Evolutionary conservation across 2,113 vertebrate species (phyloP), one percentile per base, ranked within the genome.

Genomic region (Rynchops niger): DNA sequence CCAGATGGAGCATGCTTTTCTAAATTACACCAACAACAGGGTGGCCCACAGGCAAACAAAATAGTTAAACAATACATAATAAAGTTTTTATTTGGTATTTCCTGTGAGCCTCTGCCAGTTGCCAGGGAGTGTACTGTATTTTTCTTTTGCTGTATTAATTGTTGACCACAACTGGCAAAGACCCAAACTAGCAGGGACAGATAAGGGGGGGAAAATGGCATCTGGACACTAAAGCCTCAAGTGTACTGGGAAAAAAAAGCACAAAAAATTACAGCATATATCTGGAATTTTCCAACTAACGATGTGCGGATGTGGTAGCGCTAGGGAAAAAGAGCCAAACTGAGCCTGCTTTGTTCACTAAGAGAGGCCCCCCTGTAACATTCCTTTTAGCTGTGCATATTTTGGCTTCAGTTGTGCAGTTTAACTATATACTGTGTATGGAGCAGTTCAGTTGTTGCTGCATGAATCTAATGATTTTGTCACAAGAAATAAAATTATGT

Each of bases 221-320:
- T 99, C 98, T 99, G 99, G 99, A 99, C 99, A 98, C 99, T 99
- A 98, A 99, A 98, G 98, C 97, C 97, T 98, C 98, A 98, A 98
- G 98, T 99, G 98, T 98, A 98, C 98, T 98, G 97, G 98, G 84
- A 95, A 97, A 94, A 95, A 96, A 97, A 96, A 97, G 96, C 97
- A 98, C 97, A 98, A 98, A 99, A 99, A 99, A 99, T 99, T 98
- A 99, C 99, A 98, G 98, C 99, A 99, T 99, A 99, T 99, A 99
- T 99, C 99, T 99, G 99, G 99, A 99, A 99, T 99, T 99, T 99
- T 99, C 99, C 99, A 98, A 98, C 98, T 99, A 99, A 99, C 99
- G 99, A 99, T 99, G 99, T 99, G 98, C 99, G 99, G 99, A 99
- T 99, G 99, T 99, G 99, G 99, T 99, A 99, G 99, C 97, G 96